Percentiles rank a stretch among this genome's conserved stretches.
These are phyloP conservation scores for Meloidogyne chitwoodi DNA, from an alignment of 1,140 invertebrate genomes.

Conservation along the genomic window DNA sequence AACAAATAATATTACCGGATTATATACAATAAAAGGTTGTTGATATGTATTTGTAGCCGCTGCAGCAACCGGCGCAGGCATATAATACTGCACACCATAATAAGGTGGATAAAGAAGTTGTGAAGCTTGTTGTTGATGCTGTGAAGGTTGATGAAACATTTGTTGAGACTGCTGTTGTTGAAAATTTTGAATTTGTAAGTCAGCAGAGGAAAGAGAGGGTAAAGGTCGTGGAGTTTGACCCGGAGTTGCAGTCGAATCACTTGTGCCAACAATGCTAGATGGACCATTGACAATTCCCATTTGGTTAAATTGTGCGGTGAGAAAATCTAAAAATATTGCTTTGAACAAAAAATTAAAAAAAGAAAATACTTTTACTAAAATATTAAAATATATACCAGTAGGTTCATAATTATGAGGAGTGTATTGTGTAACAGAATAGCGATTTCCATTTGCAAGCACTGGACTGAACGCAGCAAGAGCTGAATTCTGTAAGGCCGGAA, in stretches of 20 bases:
- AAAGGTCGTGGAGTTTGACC: not conserved
- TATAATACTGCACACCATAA: not conserved
- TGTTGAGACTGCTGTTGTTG: not conserved
- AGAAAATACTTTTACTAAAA: not conserved
- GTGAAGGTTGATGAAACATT: not conserved
- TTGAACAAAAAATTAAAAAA: not conserved
- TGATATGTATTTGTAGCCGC: not conserved
- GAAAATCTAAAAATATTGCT: not conserved
- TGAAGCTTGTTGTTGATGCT: not conserved
- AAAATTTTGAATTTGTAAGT: not conserved
- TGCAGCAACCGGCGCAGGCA: not conserved
- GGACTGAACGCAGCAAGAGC: not conserved
- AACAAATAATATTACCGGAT: not conserved
- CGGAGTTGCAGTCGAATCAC: not conserved
- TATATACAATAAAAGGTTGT: not conserved
- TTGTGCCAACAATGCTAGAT: not conserved
- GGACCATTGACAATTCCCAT: not conserved
- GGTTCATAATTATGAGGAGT: not conserved
- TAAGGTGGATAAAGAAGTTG: not conserved
- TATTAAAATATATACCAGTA: not conserved
- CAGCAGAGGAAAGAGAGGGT: not conserved
- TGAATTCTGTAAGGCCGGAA: not conserved
- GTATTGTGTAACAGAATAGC: not conserved
- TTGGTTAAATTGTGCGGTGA: not conserved
- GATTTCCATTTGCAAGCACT: not conserved